Conservation (phyloP, 1,140 invertebrate genomes). For the Paraescarpia echinospica region DNA sequence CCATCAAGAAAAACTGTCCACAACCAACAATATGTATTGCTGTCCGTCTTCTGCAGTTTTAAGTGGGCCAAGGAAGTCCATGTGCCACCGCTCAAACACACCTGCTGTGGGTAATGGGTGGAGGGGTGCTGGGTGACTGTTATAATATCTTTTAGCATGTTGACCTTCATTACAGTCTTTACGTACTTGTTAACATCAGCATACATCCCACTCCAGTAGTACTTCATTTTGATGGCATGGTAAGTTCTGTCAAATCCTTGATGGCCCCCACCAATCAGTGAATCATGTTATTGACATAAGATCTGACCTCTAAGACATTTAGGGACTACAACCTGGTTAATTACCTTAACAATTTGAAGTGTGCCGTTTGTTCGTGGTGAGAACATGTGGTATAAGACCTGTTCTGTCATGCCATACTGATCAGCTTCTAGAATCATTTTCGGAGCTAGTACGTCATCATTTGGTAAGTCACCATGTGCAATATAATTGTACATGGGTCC, state of each 20-base stretch:
- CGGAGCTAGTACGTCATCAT: not conserved
- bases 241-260: slow-evolving; percentile 33
- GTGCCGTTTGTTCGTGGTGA: not conserved
- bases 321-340: slow-evolving; percentile 5
- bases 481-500: not conserved
- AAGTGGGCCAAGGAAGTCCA: slow-evolving; percentile 36
- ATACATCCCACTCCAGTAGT: slow-evolving; percentile 37
- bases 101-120: slow-evolving; percentile 27
- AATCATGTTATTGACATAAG: slow-evolving; percentile 34
- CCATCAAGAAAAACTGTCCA: slow-evolving; percentile 35
- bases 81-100: slow-evolving; percentile 33
- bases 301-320: slow-evolving; percentile 15
- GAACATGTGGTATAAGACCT: not conserved
- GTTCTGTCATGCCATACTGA: not conserved
- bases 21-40: slow-evolving; percentile 35
- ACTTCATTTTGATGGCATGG: slow-evolving; percentile 31
- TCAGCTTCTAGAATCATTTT: slow-evolving; percentile 1
- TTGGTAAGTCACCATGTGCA: not conserved
- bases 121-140: slow-evolving; percentile 28
- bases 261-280: slow-evolving; percentile 31
- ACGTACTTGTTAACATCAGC: slow-evolving; percentile 33
- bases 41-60: slow-evolving; percentile 27
- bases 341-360: not conserved
- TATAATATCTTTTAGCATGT: slow-evolving; percentile 30
- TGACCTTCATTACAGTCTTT: slow-evolving; percentile 33